phyloP scores from a whole-genome alignment of 2,797 vertebrate genomes.

The Glossophaga mutica region DNA sequence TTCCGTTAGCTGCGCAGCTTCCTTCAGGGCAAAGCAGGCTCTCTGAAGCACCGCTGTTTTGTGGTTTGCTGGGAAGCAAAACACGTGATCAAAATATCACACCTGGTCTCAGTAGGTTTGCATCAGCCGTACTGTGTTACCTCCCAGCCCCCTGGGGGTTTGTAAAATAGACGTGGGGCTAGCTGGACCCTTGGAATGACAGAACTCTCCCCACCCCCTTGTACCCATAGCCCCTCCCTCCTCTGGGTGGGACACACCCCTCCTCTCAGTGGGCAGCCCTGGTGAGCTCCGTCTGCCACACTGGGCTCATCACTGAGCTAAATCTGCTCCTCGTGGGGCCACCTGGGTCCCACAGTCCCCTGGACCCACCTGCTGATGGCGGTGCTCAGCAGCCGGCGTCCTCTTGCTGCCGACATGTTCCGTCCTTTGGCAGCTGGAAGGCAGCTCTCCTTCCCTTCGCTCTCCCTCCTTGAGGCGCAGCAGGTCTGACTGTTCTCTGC shows the following conservation, averaged over 20 bases:
- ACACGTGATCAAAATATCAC: neutral
- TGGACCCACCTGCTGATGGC: too few relatives aligned
- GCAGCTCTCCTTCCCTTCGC: neutral
- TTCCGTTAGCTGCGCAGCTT: neutral
- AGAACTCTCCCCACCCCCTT: neutral
- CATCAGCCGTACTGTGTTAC: neutral
- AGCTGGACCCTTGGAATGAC: neutral
- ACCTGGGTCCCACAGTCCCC: neutral
- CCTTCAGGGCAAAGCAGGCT: neutral
- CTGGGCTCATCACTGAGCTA: neutral
- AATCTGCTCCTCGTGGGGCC: neutral
- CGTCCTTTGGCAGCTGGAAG: accelerated
- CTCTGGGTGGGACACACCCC: neutral
- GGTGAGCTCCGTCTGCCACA: accelerated
- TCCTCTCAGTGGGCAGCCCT: too few relatives aligned
- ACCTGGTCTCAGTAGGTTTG: neutral
- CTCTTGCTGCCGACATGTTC: accelerated
- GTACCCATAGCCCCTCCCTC: accelerated
- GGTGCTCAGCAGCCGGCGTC: accelerated
- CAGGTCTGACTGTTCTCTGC: neutral
- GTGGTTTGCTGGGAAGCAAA: neutral
- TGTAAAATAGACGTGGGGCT: neutral
- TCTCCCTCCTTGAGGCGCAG: too few relatives aligned
- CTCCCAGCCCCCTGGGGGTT: neutral
- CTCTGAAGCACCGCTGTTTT: neutral